A percentile compares a stretch with the other conserved stretches of the same genome.
Conservation (phyloP, 2,113 vertebrate species). For the Phoenicopterus ruber region DNA sequence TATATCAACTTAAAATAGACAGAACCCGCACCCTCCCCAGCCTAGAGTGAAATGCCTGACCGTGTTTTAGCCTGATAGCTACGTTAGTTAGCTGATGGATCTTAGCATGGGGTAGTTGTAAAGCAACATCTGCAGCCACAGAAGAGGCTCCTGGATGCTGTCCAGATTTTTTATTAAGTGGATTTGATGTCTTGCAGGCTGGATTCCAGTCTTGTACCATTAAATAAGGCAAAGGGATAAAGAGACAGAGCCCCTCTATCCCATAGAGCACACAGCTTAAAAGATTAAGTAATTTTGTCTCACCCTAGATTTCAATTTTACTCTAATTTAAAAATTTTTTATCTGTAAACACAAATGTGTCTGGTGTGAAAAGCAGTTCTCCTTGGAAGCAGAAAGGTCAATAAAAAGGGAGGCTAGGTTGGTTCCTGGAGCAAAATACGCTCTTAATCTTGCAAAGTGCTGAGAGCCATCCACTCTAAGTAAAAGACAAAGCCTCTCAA, state of each 20-base stretch:
- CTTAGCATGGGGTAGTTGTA: neutral
- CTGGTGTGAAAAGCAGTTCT: neutral
- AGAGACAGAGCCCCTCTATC: neutral
- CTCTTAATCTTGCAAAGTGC: neutral
- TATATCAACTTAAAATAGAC: neutral
- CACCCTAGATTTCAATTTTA: conserved; percentile 20
- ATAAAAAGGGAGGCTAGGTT: neutral
- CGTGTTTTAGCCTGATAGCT: neutral
- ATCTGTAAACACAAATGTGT: conserved; percentile 11
- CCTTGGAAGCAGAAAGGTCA: neutral
- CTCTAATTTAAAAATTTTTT: neutral
- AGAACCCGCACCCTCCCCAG: neutral
- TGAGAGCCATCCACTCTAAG: neutral
- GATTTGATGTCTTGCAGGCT: conserved; percentile 33
- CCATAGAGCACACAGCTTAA: conserved; percentile 1
- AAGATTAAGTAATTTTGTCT: conserved; percentile 49
- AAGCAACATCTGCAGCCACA: neutral
- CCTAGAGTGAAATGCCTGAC: neutral
- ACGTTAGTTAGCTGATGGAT: neutral
- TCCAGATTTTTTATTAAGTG: conserved; percentile 33
- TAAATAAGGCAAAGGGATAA: conserved; percentile 41
- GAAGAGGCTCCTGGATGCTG: neutral
- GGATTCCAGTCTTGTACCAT: conserved; percentile 14
- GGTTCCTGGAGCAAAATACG: neutral
- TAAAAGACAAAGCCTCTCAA: neutral